A percentile compares a stretch with the other conserved stretches of the same genome.
These are phyloP conservation scores for Mastigias papua DNA, from an alignment of 30 jellyfish, hydroid and myxozoan species.

Conservation along the genomic window DNA sequence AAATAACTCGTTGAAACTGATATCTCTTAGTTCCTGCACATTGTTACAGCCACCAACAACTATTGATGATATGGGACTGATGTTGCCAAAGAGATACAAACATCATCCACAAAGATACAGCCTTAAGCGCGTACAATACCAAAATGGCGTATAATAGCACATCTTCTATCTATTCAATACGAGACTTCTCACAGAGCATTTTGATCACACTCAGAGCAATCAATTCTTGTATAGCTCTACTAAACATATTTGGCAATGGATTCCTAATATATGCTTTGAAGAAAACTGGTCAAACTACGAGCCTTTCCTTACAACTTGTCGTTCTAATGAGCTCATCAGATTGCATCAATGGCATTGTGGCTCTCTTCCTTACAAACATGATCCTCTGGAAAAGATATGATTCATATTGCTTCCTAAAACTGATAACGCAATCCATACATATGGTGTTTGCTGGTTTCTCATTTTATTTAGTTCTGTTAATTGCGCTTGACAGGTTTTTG, in stretches of 20 bases:
- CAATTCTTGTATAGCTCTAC: background rate
- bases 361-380: conserved; percentile 6
- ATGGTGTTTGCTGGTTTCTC: background rate
- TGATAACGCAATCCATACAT: background rate
- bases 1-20: no score
- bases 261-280: conserved; percentile 6
- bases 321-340: conserved; percentile 20
- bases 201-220: background rate
- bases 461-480: background rate
- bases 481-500: conserved; percentile 31
- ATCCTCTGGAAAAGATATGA: background rate
- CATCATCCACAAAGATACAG: no score
- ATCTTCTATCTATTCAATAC: background rate
- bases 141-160: background rate
- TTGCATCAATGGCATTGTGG: background rate
- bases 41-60: no score
- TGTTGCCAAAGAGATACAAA: no score
- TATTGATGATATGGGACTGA: no score
- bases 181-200: background rate
- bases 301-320: background rate
- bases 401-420: background rate
- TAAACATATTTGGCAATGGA: conserved; percentile 6
- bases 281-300: conserved; percentile 2
- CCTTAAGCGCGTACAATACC: no score
- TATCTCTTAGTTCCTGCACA: no score